Percentiles rank a stretch among this genome's conserved stretches.
Evolutionary conservation across 2,888 invertebrate species (phyloP).

Genomic region (Agrypnus murinus): DNA sequence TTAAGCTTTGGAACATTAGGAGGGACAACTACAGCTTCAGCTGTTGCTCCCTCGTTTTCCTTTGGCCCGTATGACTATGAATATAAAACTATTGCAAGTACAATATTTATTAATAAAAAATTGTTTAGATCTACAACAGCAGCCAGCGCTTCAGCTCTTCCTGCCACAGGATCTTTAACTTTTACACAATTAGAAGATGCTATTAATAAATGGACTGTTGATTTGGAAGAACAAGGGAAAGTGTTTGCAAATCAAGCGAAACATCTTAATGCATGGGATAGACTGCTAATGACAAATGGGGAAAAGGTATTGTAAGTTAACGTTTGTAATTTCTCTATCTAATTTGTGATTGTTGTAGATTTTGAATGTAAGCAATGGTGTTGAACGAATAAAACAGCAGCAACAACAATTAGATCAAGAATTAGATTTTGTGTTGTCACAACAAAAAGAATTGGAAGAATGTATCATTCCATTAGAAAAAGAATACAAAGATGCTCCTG

Average conservation of each 20-base stretch:
- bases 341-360: slow-evolving; percentile 75
- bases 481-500: slow-evolving; percentile 79
- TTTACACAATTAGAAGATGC: slow-evolving; percentile 92
- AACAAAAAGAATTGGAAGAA: slow-evolving; percentile 94
- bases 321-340: slow-evolving; percentile 1
- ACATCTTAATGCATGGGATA: slow-evolving; percentile 97
- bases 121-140: slow-evolving; percentile 56
- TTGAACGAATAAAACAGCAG: slow-evolving; percentile 91
- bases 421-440: slow-evolving; percentile 92
- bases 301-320: slow-evolving; percentile 79
- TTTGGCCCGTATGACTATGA: slow-evolving; percentile 22
- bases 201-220: slow-evolving; percentile 95
- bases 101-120: background rate
- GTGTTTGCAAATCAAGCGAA: slow-evolving; percentile 95
- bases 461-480: slow-evolving; percentile 90
- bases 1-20: slow-evolving; percentile 32
- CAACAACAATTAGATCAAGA: slow-evolving; percentile 94
- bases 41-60: slow-evolving; percentile 30
- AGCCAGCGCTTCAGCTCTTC: slow-evolving; percentile 68
- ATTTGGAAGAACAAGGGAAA: slow-evolving; percentile 94
- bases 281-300: slow-evolving; percentile 90
- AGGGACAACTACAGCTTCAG: slow-evolving; percentile 47
- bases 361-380: slow-evolving; percentile 87
- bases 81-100: background rate
- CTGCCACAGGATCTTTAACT: slow-evolving; percentile 76